Evolutionary conservation across 2,113 vertebrate species (phyloP).

Genomic region (Ciconia boyciana): DNA sequence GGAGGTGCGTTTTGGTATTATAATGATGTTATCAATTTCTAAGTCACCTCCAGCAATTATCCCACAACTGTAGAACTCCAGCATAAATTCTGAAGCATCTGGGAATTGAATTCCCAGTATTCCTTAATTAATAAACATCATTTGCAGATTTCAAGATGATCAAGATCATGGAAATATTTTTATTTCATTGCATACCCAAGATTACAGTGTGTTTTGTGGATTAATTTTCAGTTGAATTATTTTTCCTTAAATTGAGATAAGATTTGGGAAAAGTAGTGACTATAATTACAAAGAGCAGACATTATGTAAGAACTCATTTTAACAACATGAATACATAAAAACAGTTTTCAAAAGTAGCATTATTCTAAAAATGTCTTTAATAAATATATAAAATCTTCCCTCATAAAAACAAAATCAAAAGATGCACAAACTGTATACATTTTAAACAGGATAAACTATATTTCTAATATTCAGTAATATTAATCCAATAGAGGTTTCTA

Average conservation of each 20-base stretch:
- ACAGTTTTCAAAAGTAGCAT: neutral
- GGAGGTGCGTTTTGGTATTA: too few species aligned
- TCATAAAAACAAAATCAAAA: neutral
- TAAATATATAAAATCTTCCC: neutral
- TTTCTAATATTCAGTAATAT: neutral
- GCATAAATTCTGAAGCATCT: neutral
- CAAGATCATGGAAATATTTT: neutral
- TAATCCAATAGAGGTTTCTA: neutral
- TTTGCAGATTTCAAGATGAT: neutral
- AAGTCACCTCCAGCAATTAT: too few species aligned
- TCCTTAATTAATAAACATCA: neutral
- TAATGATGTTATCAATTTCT: too few species aligned
- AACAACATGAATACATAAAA: neutral
- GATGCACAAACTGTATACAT: neutral
- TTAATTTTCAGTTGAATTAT: neutral
- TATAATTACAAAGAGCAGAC: neutral
- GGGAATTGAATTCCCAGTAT: neutral
- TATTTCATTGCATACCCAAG: neutral
- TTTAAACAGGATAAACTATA: neutral
- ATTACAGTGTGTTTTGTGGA: neutral
- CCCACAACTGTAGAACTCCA: neutral
- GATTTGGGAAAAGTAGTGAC: neutral
- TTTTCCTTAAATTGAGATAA: neutral
- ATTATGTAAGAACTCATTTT: neutral
- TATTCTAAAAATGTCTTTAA: neutral